These are phyloP conservation scores for Apotomis turbidana DNA, from an alignment of 2,888 invertebrate genomes.

Conservation along the genomic window DNA sequence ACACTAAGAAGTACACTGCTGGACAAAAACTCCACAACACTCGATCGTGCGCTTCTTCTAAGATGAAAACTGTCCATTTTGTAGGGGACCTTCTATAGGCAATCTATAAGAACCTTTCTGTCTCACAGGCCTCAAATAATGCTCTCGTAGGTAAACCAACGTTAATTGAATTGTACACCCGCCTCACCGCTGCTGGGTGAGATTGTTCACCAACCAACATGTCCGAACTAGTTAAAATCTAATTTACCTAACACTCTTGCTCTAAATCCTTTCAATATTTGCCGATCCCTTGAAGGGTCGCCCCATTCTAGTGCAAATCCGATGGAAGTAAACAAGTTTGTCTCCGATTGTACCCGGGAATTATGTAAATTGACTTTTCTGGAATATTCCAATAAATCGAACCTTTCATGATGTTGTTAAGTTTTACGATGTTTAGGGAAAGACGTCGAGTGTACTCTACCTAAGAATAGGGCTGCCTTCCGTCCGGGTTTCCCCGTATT, in stretches of 20 bases:
- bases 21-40: no score
- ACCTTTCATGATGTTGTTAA: background rate
- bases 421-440: background rate
- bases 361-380: constrained; percentile 24
- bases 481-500: no score
- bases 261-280: constrained; percentile 35
- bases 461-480: no score
- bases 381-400: constrained; percentile 18
- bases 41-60: no score
- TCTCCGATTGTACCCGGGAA: constrained; percentile 3
- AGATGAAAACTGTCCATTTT: no score
- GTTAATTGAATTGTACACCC: no score
- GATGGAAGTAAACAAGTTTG: constrained; percentile 24
- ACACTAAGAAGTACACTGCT: no score
- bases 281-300: constrained; percentile 31
- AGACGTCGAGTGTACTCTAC: no score
- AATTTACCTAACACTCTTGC: constrained; percentile 28
- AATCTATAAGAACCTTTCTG: no score
- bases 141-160: no score
- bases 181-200: background rate
- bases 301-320: constrained; percentile 25
- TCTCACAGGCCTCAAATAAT: no score
- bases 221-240: constrained; percentile 19
- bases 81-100: no score
- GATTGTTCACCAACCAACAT: background rate